A percentile compares a stretch with the other conserved stretches of the same genome.
These are phyloP conservation scores for Microhierax caerulescens DNA, from an alignment of 2,797 vertebrate species.

Conservation along the genomic window DNA sequence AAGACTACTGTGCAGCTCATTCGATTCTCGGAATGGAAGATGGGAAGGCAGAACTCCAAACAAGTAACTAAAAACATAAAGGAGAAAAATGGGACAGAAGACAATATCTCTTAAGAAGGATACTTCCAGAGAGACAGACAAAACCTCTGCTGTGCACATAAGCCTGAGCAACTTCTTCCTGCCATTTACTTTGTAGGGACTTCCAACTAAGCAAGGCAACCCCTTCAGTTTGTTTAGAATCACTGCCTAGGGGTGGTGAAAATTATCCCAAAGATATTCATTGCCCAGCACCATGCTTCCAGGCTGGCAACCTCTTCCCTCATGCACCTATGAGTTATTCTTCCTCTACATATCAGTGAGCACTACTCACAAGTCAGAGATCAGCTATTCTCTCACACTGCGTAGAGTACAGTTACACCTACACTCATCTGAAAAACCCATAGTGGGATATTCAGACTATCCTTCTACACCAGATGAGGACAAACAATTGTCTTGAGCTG, in stretches of 20 bases:
- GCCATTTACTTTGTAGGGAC: not conserved
- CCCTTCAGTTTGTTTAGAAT: not conserved
- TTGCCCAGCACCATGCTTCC: not conserved
- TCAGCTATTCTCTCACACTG: not conserved
- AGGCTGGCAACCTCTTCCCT: not conserved
- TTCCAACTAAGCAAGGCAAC: not conserved
- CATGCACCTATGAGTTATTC: not conserved
- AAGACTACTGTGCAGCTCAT: not conserved
- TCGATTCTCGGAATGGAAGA: not conserved
- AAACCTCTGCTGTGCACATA: not conserved
- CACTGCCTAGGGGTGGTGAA: not conserved
- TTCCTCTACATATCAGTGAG: not conserved
- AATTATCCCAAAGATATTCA: not conserved
- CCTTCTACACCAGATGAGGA: not conserved
- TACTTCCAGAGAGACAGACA: not conserved
- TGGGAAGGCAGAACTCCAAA: not conserved
- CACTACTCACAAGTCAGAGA: not conserved
- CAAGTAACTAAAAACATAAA: not conserved
- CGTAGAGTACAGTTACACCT: not conserved
- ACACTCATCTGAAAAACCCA: not conserved
- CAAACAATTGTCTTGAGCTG: not conserved
- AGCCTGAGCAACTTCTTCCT: not conserved
- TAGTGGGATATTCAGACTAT: not conserved
- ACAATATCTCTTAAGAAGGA: not conserved
- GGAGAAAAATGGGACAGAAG: not conserved